Base-by-base conservation (phyloP, 2,113 vertebrate species). In the Thamnaconus septentrionalis region DNA sequence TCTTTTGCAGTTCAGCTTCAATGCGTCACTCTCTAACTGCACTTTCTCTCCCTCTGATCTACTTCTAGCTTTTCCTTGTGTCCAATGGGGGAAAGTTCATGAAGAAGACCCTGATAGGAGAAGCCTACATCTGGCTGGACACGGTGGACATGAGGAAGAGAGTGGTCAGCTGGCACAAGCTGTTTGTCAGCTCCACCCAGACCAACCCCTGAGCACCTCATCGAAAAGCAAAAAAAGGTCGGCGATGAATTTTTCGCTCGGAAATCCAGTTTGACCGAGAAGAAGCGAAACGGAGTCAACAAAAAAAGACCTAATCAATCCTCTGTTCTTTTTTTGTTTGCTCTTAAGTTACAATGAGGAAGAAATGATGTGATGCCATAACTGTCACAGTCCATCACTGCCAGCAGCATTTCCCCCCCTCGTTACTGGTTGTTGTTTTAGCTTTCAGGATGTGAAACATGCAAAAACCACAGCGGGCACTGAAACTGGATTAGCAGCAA, bases 141-240 rank as follows among this genome's bases (percentile, higher is more conserved):
- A 98, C 98, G 90, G 95, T 99, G 88, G 97, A 99, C 92, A 96
- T 98, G 91, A 95, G 97, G 81, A 99, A 99, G 91, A 92, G 96
- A 84, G 94, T 94, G 75, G 97, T 99, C 82, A 98, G 96, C 92
- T 99, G 97, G 97, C 96, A 99, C 93, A 99, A 99, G 90, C 91
- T 99, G 77, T 91, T 96, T 51, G 93, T 94, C 91, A 98, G 94
- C 82, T 92, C 95, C 61, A 91, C 93, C 71, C 95, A 94, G 82
- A 93, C 91, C 47, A 95, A 95, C 58, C 86, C 90, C 6, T 93
- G 86, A 92, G 53, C 12, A 2, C 39, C 64, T 10, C 41, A 8
- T 4, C 42, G 40, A 48, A 42, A 56, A 53, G 7, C 3, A 4
- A 42, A 5, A 73, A 18, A n/a, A 43, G 41, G 57, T 57, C 2